Base-by-base conservation (phyloP, 2,797 vertebrate species). In the Gadopsis marmoratus region DNA sequence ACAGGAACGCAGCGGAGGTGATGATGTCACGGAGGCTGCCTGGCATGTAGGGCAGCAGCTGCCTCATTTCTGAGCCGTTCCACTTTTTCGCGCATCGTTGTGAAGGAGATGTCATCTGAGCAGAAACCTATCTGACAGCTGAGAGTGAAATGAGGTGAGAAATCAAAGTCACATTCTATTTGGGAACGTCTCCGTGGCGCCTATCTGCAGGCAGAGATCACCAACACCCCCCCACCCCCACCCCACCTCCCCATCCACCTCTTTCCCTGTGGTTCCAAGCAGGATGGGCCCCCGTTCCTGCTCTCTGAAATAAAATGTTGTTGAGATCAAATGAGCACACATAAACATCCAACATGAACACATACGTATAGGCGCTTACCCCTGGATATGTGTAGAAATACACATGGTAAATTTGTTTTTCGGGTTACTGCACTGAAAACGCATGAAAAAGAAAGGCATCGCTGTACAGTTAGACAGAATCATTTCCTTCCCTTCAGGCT, bases 121-220 rank as follows among this genome's bases (percentile, higher is more conserved):
- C 89, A 90, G 93, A 93, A 94, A 94, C 84, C 91, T 91, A 91
- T 94, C 90, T 93, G 95, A 95, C 95, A 94, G 94, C 93, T 93
- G 94, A 93, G 92, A 95, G 94, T 93, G 94, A 96, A 95, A 96
- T 95, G 94, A 95, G 93, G 93, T 95, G 95, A 94, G 93, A 96
- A 95, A 95, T 95, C 94, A 95, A 95, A 95, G 94, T 95, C 94
- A 91, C 89, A 92, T 95, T 93, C 91, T 91, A 93, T 95, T 94
- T 94, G 91, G 91, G 86, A 90, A 82, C 84, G 62, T 92, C 89
- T 91, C 90, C 64, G 74, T 68, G 86, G 90, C 87, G 89, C 87
- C 91, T 91, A 89, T 93, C 92, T 91, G 91, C 85, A 87, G 87
- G 79, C 91, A 88, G 91, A 93, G 90, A 92, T 94, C 89, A 91